Base-by-base conservation (phyloP, 2,888 invertebrate species). In the Miltochrista miniata region DNA sequence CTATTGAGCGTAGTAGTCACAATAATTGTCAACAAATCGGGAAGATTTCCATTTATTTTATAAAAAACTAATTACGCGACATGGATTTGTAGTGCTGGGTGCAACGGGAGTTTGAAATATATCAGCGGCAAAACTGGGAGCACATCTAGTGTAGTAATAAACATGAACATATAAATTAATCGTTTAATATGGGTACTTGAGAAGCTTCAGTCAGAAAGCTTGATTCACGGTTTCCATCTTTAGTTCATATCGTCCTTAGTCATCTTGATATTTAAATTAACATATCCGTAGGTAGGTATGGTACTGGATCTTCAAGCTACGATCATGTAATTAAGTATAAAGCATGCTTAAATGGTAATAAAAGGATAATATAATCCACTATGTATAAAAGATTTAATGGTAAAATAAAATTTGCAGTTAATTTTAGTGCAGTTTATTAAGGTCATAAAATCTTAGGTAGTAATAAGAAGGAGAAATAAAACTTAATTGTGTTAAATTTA, bases 351-450 rank as follows among this genome's bases (percentile, higher is more conserved):
- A 54, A 40, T 53, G 39, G n/a, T 35, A 55, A 47, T 62, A 46
- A 50, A 56, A 52, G 39, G 36, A 49, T 45, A 56, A 54, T 47
- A 49, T 54, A 49, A 52, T 35, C 9, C 34, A 31, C 39, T 46
- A 61, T 51, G 51, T 56, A 59, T 48, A 37, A 31, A 50, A 42
- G 34, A 52, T 52, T 61, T 60, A 62, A 59, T 63, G 61, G 43
- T 49, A 31, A 47, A 56, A 59, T 51, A 51, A 54, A 61, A 52
- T 61, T 45, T 39, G 53, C 52, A 56, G 59, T 61, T 52, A 56
- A 47, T 47, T 61, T 64, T 54, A 44, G 47, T 35, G 48, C 40
- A 55, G 51, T 59, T 62, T 64, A 68, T 62, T 58, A 41, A 33
- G 33, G 45, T 51, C 48, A 54, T 65, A 65, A 65, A 64, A 54